Conservation (phyloP, 2,797 vertebrate genomes). For the Acrocephalus scirpaceus region DNA sequence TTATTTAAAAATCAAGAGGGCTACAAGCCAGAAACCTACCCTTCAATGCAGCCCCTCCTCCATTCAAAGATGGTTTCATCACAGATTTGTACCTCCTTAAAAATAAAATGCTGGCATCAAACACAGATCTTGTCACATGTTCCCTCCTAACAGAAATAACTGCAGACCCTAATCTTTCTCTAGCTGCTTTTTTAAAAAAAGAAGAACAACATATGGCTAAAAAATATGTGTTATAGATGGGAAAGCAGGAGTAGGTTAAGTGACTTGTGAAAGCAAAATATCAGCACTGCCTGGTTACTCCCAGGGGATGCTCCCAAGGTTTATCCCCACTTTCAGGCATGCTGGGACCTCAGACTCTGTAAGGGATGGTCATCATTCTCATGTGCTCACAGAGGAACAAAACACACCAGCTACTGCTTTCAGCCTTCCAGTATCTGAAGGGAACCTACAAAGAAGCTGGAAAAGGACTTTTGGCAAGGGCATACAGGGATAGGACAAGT, state of each 20-base stretch:
- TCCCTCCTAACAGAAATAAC: constrained; percentile 33
- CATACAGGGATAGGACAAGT: not conserved
- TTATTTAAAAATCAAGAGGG: not conserved
- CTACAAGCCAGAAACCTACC: not conserved
- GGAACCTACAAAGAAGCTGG: not conserved
- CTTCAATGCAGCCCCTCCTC: not conserved
- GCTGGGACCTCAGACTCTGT: not conserved
- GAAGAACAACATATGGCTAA: constrained; percentile 21
- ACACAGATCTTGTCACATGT: not conserved
- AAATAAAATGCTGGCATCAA: constrained; percentile 25
- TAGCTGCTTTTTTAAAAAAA: not conserved
- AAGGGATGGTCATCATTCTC: not conserved
- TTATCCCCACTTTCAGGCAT: not conserved
- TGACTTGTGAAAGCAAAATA: not conserved
- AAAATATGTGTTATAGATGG: not conserved
- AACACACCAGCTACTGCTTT: not conserved
- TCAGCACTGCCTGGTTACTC: not conserved
- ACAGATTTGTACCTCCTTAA: not conserved
- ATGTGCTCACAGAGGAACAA: not conserved
- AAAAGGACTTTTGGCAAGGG: not conserved
- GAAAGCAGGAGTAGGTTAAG: not conserved
- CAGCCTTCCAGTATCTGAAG: not conserved
- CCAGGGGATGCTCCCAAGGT: not conserved
- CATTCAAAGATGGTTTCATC: not conserved
- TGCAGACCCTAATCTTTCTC: not conserved